Evolutionary conservation across 1,140 invertebrate species (phyloP).

Genomic region (Leptestheria dahalacensis): DNA sequence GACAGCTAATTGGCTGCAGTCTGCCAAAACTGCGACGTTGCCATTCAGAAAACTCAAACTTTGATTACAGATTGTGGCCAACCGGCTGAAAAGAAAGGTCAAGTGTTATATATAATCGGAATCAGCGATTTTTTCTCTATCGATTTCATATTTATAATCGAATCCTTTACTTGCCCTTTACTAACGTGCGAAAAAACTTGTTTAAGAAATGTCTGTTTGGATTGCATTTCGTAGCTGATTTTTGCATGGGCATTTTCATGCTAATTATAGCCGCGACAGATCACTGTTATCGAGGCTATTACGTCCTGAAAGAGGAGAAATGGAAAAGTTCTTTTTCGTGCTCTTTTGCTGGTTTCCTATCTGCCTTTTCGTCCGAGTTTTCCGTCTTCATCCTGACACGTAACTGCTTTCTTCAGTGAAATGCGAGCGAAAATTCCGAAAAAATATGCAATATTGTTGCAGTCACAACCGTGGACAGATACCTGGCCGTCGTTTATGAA

Average conservation of each 20-base stretch:
- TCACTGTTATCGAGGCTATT: conserved; percentile 35
- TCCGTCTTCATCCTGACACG: conserved; percentile 43
- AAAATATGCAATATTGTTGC: not conserved
- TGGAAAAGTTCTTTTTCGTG: conserved; percentile 37
- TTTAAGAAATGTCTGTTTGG: too few species aligned
- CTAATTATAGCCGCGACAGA: conserved; percentile 37
- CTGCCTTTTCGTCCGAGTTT: conserved; percentile 47
- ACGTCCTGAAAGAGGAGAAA: conserved; percentile 33
- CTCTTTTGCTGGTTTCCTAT: conserved; percentile 42
- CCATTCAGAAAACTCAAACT: too few species aligned
- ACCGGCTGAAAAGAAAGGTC: too few species aligned
- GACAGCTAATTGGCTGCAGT: too few species aligned
- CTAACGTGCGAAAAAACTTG: too few species aligned
- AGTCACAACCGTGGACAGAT: not conserved
- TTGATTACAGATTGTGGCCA: too few species aligned
- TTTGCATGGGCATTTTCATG: conserved; percentile 39
- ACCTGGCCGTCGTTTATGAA: not conserved
- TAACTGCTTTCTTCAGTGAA: not conserved
- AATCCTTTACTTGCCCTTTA: too few species aligned
- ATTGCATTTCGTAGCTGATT: conserved; percentile 37
- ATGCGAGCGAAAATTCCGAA: not conserved
- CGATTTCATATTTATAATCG: too few species aligned
- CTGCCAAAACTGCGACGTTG: too few species aligned
- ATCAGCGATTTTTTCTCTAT: too few species aligned
- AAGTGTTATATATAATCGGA: too few species aligned